These are phyloP conservation scores for Lycorma delicatula DNA, from an alignment of 1,140 invertebrate genomes.

Conservation along the genomic window DNA sequence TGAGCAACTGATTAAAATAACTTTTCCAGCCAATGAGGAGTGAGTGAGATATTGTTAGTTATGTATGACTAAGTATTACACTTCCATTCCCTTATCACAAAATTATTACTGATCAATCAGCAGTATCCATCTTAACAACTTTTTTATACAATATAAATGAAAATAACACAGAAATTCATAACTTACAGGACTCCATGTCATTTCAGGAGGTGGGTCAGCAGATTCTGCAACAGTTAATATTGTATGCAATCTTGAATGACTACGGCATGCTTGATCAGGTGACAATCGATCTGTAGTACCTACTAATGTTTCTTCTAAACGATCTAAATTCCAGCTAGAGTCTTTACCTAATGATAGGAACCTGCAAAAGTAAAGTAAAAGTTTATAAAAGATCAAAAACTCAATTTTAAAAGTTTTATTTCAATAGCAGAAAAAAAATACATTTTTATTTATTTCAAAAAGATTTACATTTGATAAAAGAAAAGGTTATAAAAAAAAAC, in stretches of 20 bases:
- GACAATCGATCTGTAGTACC: constrained; percentile 51
- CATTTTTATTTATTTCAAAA: no score
- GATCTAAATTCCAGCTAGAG: constrained; percentile 54
- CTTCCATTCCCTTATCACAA: no score
- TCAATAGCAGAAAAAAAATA: not conserved
- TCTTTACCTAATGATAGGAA: constrained; percentile 55
- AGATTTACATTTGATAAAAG: no score
- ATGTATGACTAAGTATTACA: no score
- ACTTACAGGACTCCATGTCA: constrained; percentile 38
- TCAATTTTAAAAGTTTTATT: not conserved
- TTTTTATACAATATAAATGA: no score
- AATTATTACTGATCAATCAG: no score
- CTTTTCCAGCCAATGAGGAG: no score
- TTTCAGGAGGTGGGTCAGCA: constrained; percentile 33
- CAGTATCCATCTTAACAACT: no score
- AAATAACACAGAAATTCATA: no score
- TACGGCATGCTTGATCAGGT: constrained; percentile 61
- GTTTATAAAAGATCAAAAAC: not conserved
- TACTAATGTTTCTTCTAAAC: constrained; percentile 55
- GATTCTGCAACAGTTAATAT: constrained; percentile 33
- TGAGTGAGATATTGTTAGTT: no score
- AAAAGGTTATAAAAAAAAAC: no score
- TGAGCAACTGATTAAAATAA: not conserved
- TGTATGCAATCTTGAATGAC: constrained; percentile 46
- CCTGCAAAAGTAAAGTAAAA: constrained; percentile 27